Base-by-base conservation (phyloP, 2,113 vertebrate genomes). In the Anser cygnoides region DNA sequence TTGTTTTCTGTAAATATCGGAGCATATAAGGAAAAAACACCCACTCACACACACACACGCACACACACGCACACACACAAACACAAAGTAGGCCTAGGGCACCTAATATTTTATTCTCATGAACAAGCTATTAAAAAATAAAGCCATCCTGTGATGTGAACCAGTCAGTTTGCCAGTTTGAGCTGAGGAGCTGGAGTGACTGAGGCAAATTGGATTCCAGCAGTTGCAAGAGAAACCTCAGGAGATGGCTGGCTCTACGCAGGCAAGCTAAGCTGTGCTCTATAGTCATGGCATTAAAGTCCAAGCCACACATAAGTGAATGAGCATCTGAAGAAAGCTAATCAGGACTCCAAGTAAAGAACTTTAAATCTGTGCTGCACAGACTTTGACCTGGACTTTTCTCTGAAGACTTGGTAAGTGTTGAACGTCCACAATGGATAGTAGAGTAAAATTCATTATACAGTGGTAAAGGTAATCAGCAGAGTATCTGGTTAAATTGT, bases 141-240 rank as follows among this genome's bases (percentile, higher is more conserved):
- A 95, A 90, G 19, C 15, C 37, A 58, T 52, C 52, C 52, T 96
- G 84, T 96, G 97, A 92, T 93, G 84, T 96, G 90, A 97, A 95
- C 90, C 86, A 91, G 72, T 90, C 91, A 79, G 87, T 93, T 94
- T 92, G 71, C 91, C 92, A 87, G 92, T 73, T 90, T 88, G 84
- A 96, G 88, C 62, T 71, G 84, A 94, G 95, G 65, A 76, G 74
- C 88, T 94, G 94, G 68, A 93, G 80, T 75, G 95, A 95, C 50
- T 90, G 96, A 97, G 90, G 94, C 81, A 97, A 97, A 97, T 92
- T 95, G 89, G 89, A 95, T 97, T 97, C 96, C 93, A 97, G 93
- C 94, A 88, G 89, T 87, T 96, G 85, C 29, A 8, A 95, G 93
- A 87, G 92, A 97, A 97, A 96, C 85, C 97, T 97, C 95, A 74